phyloP scores from a whole-genome alignment of 2,888 invertebrate genomes.

The Aphidoletes aphidimyza region DNA sequence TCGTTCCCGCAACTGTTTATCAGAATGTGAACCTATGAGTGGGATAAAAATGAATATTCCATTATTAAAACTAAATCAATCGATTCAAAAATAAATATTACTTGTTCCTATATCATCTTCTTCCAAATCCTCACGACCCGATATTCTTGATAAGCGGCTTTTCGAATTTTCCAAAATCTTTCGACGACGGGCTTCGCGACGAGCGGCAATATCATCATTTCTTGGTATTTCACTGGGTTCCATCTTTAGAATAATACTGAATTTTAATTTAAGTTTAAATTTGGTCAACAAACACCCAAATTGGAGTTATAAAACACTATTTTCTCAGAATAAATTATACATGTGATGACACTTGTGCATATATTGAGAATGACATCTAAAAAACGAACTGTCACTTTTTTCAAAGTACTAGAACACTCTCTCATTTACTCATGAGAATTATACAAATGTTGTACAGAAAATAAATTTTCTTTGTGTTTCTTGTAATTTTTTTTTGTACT shows the following conservation, averaged over 20 bases:
- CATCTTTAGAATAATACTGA: neutral
- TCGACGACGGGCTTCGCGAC: slow-evolving; percentile 53
- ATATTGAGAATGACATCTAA: neutral
- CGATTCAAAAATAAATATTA: neutral
- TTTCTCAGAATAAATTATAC: neutral
- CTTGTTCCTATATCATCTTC: neutral
- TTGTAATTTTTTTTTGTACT: too few relatives aligned
- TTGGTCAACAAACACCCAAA: neutral
- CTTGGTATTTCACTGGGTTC: neutral
- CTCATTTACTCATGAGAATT: neutral
- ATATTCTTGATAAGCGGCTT: slow-evolving; percentile 21
- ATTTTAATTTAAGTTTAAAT: neutral
- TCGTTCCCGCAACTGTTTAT: neutral
- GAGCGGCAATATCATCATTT: neutral
- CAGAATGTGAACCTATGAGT: neutral
- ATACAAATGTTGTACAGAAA: too few relatives aligned
- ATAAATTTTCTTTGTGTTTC: too few relatives aligned
- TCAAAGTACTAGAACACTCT: neutral
- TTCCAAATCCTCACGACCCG: neutral
- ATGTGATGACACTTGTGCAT: slow-evolving; percentile 18
- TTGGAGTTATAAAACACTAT: neutral
- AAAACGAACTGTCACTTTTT: neutral
- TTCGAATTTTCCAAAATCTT: slow-evolving; percentile 54
- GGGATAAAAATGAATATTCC: neutral
- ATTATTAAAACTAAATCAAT: too few relatives aligned